Percentiles rank a stretch among this genome's conserved stretches.
Evolutionary conservation across 2,113 vertebrate species (phyloP).

Genomic region (Cochlearius cochlearius): DNA sequence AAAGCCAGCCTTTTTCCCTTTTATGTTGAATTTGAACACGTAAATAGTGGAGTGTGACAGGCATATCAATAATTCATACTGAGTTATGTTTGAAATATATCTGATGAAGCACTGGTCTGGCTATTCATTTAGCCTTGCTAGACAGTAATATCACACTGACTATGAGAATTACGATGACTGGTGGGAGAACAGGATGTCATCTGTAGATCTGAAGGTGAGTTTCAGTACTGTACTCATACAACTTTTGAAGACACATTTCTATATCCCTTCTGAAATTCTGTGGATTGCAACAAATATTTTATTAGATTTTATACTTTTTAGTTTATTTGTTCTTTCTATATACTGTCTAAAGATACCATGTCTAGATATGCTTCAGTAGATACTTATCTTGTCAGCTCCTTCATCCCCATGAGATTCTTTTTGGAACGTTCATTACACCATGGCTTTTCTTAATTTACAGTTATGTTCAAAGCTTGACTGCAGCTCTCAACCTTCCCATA

Average conservation of each 20-base stretch:
- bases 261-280: not conserved
- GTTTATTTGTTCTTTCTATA: not conserved
- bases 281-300: not conserved
- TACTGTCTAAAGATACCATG: not conserved
- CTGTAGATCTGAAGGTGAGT: not conserved
- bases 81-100: not conserved
- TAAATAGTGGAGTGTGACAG: not conserved
- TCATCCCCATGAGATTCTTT: not conserved
- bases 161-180: conserved; percentile 2
- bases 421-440: not conserved
- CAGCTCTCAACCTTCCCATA: not conserved
- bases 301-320: not conserved
- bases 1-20: not conserved
- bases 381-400: not conserved
- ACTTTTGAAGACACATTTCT: not conserved
- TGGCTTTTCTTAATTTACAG: not conserved
- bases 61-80: conserved; percentile 30
- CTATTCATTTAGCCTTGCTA: conserved; percentile 14
- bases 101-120: not conserved
- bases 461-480: not conserved
- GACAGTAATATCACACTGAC: not conserved
- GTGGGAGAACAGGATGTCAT: conserved; percentile 14
- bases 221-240: conserved; percentile 3
- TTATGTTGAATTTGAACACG: not conserved
- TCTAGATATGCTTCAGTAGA: not conserved